A percentile compares a stretch with the other conserved stretches of the same genome.
phyloP scores from a whole-genome alignment of 2,113 vertebrate species.

The Misgurnus anguillicaudatus region DNA sequence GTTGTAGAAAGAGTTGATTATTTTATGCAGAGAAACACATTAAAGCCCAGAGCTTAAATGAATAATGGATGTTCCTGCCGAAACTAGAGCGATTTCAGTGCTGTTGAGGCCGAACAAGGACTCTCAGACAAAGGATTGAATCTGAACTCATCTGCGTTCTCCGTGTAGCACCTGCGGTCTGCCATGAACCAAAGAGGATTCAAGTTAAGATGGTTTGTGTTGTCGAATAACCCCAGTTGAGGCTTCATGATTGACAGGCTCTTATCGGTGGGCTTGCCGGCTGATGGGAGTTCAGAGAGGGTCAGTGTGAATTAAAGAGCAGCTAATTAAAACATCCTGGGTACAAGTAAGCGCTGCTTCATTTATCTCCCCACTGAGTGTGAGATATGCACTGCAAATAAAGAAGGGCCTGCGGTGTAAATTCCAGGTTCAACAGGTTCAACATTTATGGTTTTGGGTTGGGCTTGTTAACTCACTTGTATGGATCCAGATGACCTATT shows the following conservation, averaged over 20 bases:
- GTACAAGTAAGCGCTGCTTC: slow-evolving; percentile 60
- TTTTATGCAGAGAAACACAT: slow-evolving; percentile 30
- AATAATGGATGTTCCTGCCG: slow-evolving; percentile 29
- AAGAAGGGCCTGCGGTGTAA: slow-evolving; percentile 20
- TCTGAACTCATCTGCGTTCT: not conserved
- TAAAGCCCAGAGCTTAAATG: slow-evolving; percentile 20
- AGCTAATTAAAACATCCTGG: slow-evolving; percentile 78
- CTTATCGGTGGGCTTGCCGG: slow-evolving; percentile 67
- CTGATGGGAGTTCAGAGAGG: slow-evolving; percentile 74
- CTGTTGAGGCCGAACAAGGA: not conserved
- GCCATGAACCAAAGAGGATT: not conserved
- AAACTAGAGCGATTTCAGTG: not conserved
- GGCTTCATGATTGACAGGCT: slow-evolving; percentile 69
- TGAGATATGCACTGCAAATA: slow-evolving; percentile 50
- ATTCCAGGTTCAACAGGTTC: slow-evolving; percentile 46
- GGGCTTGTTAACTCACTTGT: no score
- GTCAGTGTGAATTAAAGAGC: slow-evolving; percentile 76
- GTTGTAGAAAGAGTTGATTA: slow-evolving; percentile 6
- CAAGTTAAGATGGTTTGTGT: slow-evolving; percentile 53
- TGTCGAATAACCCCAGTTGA: slow-evolving; percentile 53
- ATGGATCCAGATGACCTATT: slow-evolving; percentile 48
- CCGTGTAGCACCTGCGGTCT: slow-evolving; percentile 15
- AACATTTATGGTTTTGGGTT: no score
- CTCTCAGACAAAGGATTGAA: not conserved
- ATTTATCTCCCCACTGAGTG: slow-evolving; percentile 60